Conservation (phyloP, 2,888 invertebrate genomes). For the Blera fallax region DNA sequence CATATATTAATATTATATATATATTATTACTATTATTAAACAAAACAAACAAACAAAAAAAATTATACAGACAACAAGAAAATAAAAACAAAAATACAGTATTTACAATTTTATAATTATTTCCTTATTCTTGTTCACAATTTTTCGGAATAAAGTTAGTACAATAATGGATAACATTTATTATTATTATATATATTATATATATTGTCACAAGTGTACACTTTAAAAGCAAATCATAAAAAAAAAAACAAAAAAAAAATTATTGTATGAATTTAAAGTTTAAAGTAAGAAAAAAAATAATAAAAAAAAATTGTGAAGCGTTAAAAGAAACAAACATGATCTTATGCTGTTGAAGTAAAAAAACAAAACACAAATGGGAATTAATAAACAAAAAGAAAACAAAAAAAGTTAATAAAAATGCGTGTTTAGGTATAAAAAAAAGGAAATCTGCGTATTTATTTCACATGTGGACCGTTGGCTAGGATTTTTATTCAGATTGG, state of each 20-base stretch:
- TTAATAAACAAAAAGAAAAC: constrained; percentile 38
- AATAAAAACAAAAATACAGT: constrained; percentile 56
- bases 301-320: constrained; percentile 77
- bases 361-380: constrained; percentile 58
- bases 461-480: no score
- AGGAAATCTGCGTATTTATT: constrained; percentile 51
- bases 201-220: constrained; percentile 75
- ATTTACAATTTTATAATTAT: constrained; percentile 73
- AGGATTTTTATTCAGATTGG: background rate
- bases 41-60: constrained; percentile 42
- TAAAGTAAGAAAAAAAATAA: constrained; percentile 48
- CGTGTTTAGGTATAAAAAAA: constrained; percentile 80
- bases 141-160: constrained; percentile 73
- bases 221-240: constrained; percentile 75
- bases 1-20: constrained; percentile 48
- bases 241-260: constrained; percentile 60
- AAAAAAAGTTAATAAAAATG: constrained; percentile 79
- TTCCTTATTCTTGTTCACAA: constrained; percentile 72
- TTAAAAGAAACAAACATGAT: constrained; percentile 67
- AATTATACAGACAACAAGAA: constrained; percentile 59
- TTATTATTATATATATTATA: constrained; percentile 75
- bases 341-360: constrained; percentile 66
- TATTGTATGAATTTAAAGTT: constrained; percentile 68
- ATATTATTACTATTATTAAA: constrained; percentile 50
- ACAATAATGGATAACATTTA: constrained; percentile 73